Base-by-base conservation (phyloP, 2,888 invertebrate species). In the Onchidella celtica region DNA sequence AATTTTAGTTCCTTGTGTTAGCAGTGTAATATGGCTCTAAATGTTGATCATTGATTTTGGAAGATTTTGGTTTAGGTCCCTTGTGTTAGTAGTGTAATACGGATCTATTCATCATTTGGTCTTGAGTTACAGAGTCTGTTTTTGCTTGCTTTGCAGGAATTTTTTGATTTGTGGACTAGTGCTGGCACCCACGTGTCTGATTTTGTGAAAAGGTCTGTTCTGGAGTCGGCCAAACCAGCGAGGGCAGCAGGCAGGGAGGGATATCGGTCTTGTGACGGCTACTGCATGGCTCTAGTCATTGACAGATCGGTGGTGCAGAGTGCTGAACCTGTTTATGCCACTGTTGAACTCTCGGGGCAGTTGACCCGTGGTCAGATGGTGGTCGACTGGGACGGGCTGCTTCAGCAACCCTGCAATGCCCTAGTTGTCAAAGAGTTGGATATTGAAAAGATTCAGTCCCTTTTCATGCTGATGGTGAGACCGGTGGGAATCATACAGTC, bases 321-420 rank as follows among this genome's bases (percentile, higher is more conserved):
- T 9, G 72, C 83, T 29, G 82, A 87, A 29, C 85, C 88, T 3
- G 88, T 84, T 79, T 81, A 82, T 40, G 87, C 88, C 27, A 94
- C 95, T 0, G 94, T 96, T 3, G 96, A 96, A 88, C 91, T 96
- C 32, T 91, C 91, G 77, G 95, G 95, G 0, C 89, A 85, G 4
- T 93, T 94, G 85, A 95, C 95, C 0, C 94, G 95, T 73, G 96
- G 96, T 0, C 95, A 95, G 93, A 94, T 95, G 91, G 95, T 95
- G 0, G 92, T 95, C 27, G 95, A 95, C 83, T 91, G 91, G 91
- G 76, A 85, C 29, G 83, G 86, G 17, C 24, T 61, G 29, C 79
- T 88, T 9, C 70, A 79, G n/a, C 86, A 88, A 72, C 55, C 74
- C 0, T 82, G 85, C 29, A 91, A 91, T 80, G 86, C 90, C 9